Evolutionary conservation across 2,888 invertebrate genomes (phyloP).

Genomic region (Drosophila fungiperda): DNA sequence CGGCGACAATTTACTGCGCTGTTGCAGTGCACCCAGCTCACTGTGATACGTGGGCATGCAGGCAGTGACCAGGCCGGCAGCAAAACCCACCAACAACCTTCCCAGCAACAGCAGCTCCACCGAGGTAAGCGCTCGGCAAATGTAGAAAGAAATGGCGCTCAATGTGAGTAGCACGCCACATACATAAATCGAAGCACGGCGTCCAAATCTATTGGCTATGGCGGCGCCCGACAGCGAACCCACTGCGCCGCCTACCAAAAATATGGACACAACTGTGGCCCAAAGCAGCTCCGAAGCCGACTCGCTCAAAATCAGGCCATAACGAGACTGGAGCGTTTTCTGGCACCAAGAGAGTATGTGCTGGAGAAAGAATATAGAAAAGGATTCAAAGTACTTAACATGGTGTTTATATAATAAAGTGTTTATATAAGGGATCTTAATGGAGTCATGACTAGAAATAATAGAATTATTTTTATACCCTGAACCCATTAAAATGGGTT

Average conservation of each 20-base stretch:
- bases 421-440: too few relatives aligned
- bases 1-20: slow-evolving; percentile 93
- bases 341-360: slow-evolving; percentile 91
- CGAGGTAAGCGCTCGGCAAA: slow-evolving; percentile 88
- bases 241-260: slow-evolving; percentile 94
- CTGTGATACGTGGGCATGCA: slow-evolving; percentile 95
- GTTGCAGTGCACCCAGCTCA: slow-evolving; percentile 91
- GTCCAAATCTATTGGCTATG: slow-evolving; percentile 90
- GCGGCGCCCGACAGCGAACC: slow-evolving; percentile 93
- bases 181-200: slow-evolving; percentile 87
- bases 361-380: slow-evolving; percentile 31
- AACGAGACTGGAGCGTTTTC: slow-evolving; percentile 88
- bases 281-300: slow-evolving; percentile 88
- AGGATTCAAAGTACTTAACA: neutral
- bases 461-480: too few relatives aligned
- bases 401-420: neutral
- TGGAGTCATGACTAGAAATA: neutral
- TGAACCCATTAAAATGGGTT: too few relatives aligned
- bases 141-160: slow-evolving; percentile 89
- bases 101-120: slow-evolving; percentile 92
- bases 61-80: slow-evolving; percentile 93
- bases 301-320: slow-evolving; percentile 86
- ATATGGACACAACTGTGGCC: slow-evolving; percentile 94
- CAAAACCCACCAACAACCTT: slow-evolving; percentile 91
- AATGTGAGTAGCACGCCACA: slow-evolving; percentile 89